Percentiles rank a stretch among this genome's conserved stretches.
phyloP scores from a whole-genome alignment of 2,113 vertebrate genomes.

The Turnix velox region DNA sequence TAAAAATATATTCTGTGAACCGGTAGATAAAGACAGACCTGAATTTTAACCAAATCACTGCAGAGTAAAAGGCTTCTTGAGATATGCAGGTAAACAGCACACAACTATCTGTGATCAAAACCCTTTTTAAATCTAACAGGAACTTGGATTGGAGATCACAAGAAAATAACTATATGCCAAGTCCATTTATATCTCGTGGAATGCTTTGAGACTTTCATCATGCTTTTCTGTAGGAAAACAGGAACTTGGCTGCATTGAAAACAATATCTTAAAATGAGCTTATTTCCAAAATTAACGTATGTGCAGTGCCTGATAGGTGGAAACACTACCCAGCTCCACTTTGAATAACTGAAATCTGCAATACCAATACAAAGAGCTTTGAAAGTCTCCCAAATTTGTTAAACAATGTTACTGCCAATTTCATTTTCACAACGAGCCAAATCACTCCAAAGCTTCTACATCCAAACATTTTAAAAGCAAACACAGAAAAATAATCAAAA shows the following conservation, averaged over 20 bases:
- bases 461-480: constrained; percentile 35
- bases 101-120: constrained; percentile 26
- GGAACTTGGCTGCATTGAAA: constrained; percentile 45
- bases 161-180: constrained; percentile 37
- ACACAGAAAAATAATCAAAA: constrained; percentile 37
- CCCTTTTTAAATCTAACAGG: constrained; percentile 28
- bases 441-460: constrained; percentile 39
- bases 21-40: not conserved
- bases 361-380: constrained; percentile 15
- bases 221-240: constrained; percentile 40
- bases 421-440: constrained; percentile 20
- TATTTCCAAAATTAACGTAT: constrained; percentile 55
- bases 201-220: constrained; percentile 28
- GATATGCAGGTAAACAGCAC: constrained; percentile 35
- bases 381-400: constrained; percentile 46
- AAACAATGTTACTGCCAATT: constrained; percentile 51
- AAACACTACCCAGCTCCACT: constrained; percentile 25
- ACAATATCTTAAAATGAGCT: constrained; percentile 47
- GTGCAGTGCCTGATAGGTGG: constrained; percentile 48
- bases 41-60: constrained; percentile 8
- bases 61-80: not conserved
- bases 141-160: constrained; percentile 56
- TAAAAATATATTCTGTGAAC: constrained; percentile 22
- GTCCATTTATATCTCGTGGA: constrained; percentile 34
- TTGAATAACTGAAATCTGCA: constrained; percentile 41